Evolutionary conservation across 1,140 invertebrate genomes (phyloP).

Genomic region (Lycorma delicatula): DNA sequence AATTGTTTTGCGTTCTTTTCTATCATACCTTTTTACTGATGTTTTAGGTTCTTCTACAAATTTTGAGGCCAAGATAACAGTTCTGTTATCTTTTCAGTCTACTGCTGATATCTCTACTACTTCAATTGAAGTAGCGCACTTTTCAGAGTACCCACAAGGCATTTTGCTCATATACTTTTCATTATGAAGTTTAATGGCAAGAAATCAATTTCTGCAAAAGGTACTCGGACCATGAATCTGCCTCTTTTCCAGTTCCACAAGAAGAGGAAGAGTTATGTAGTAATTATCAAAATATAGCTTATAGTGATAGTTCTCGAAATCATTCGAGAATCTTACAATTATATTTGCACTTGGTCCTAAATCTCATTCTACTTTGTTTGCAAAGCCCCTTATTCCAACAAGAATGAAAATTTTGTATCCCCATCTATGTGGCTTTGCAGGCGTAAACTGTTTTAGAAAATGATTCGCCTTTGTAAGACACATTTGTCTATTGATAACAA

Average conservation of each 20-base stretch:
- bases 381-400: too few relatives aligned
- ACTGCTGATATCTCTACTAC: slow-evolving; percentile 18
- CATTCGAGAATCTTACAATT: slow-evolving; percentile 23
- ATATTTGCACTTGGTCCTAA: slow-evolving; percentile 23
- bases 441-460: too few relatives aligned
- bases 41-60: slow-evolving; percentile 27
- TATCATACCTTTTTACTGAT: slow-evolving; percentile 20
- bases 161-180: slow-evolving; percentile 23
- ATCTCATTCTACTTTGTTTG: too few relatives aligned
- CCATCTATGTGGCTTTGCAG: too few relatives aligned
- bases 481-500: too few relatives aligned
- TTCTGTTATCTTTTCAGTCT: slow-evolving; percentile 37
- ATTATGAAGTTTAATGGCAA: slow-evolving; percentile 18
- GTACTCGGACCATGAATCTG: slow-evolving; percentile 22
- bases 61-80: slow-evolving; percentile 36
- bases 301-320: slow-evolving; percentile 12
- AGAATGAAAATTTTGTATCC: too few relatives aligned
- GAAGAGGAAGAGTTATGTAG: slow-evolving; percentile 21
- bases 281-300: slow-evolving; percentile 31
- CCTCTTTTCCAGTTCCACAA: slow-evolving; percentile 19
- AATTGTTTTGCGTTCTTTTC: background rate
- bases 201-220: slow-evolving; percentile 22
- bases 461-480: too few relatives aligned
- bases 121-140: slow-evolving; percentile 14
- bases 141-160: slow-evolving; percentile 20